Evolutionary conservation across 2,113 vertebrate genomes (phyloP).

Genomic region (Tychaedon coryphoeus): DNA sequence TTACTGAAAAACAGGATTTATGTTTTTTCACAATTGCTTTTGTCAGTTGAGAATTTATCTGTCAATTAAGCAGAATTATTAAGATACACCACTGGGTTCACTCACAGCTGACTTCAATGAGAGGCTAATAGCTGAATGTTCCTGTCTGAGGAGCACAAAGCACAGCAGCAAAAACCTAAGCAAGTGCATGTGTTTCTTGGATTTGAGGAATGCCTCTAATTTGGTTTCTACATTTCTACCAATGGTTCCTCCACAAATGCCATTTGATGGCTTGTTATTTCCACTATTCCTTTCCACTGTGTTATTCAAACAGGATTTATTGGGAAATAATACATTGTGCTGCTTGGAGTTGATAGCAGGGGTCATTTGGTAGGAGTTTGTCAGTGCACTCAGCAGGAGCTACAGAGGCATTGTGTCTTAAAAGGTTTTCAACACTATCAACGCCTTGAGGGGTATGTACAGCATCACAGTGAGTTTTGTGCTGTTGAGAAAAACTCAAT

Average conservation of each 20-base stretch:
- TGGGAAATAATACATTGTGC: background rate
- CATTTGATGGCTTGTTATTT: background rate
- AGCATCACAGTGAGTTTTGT: background rate
- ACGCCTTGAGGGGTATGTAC: background rate
- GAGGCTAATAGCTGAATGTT: background rate
- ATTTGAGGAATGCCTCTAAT: background rate
- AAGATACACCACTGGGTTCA: background rate
- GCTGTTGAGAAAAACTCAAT: background rate
- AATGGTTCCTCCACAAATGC: background rate
- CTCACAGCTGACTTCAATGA: background rate
- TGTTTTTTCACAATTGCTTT: background rate
- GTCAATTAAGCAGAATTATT: background rate
- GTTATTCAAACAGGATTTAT: background rate
- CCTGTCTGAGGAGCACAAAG: background rate
- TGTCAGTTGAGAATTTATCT: background rate
- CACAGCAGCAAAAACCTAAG: background rate
- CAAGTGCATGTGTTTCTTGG: background rate
- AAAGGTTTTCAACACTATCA: background rate
- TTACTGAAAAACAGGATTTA: background rate
- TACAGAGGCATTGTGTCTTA: background rate
- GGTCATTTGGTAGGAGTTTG: background rate
- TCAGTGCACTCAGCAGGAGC: background rate
- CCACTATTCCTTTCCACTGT: background rate
- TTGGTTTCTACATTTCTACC: background rate
- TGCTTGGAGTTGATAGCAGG: background rate